Evolutionary conservation across 2,797 vertebrate species (phyloP).

Genomic region (Aplochiton taeniatus): DNA sequence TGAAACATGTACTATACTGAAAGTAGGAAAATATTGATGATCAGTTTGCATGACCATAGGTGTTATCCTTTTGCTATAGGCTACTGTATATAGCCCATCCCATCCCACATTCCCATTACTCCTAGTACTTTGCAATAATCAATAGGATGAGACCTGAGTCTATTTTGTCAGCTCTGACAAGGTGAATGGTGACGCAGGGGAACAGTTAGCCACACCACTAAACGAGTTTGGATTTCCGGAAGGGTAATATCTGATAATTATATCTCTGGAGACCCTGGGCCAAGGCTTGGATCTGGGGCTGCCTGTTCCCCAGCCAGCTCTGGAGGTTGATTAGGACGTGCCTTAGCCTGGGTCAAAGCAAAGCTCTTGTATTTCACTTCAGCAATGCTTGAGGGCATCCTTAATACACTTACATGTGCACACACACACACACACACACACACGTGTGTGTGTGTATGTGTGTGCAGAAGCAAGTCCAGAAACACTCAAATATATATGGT

Average conservation of each 20-base stretch:
- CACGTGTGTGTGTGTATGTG: background rate
- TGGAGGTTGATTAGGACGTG: constrained; percentile 37
- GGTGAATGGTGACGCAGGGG: constrained; percentile 13
- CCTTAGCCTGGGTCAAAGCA: constrained; percentile 22
- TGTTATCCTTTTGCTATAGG: constrained; percentile 1
- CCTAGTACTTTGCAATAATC: constrained; percentile 9
- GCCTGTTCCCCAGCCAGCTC: constrained; percentile 22
- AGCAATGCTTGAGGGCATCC: constrained; percentile 20
- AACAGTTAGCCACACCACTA: constrained; percentile 16
- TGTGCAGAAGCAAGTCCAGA: background rate
- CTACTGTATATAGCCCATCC: too few species aligned
- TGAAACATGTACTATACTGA: too few species aligned
- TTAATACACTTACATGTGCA: background rate
- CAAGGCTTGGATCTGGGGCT: constrained; percentile 12
- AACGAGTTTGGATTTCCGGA: constrained; percentile 26
- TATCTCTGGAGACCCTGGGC: constrained; percentile 31
- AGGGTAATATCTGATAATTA: constrained; percentile 52
- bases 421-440: background rate
- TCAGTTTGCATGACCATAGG: too few species aligned
- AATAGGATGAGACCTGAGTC: constrained; percentile 11
- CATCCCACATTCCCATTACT: background rate
- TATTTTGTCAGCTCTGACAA: constrained; percentile 19
- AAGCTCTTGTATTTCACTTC: constrained; percentile 23
- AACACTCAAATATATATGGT: too few species aligned
- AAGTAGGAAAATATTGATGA: too few species aligned